phyloP scores from a whole-genome alignment of 1,140 invertebrate genomes.

The Aphelenchoides besseyi region DNA sequence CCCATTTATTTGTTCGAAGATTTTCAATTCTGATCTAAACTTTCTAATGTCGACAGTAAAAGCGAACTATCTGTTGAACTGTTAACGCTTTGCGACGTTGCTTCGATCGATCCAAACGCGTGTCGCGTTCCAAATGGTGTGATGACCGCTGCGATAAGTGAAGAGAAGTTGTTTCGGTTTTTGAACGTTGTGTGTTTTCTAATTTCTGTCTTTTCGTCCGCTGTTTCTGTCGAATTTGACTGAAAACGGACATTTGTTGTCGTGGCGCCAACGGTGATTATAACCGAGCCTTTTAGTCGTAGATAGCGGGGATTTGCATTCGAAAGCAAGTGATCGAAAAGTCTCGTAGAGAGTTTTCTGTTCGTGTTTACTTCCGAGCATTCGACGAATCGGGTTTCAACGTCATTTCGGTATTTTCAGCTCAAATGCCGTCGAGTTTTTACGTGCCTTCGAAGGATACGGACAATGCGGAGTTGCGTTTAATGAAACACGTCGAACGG shows the following conservation, averaged over 20 bases:
- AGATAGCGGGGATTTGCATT: neutral
- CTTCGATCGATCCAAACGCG: too few relatives aligned
- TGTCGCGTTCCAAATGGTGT: slow-evolving; percentile 1
- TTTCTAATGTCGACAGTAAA: too few relatives aligned
- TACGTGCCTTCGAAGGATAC: slow-evolving; percentile 28
- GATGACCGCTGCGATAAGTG: neutral
- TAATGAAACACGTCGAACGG: slow-evolving; percentile 27
- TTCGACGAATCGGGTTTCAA: neutral
- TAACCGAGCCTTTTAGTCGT: neutral
- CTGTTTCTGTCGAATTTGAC: neutral
- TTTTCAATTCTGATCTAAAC: too few relatives aligned
- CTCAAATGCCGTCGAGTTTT: slow-evolving; percentile 8
- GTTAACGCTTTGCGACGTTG: too few relatives aligned
- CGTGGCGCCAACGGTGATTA: neutral
- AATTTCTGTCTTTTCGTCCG: neutral
- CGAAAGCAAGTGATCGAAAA: neutral
- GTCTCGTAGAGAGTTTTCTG: neutral
- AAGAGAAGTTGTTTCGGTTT: too few relatives aligned
- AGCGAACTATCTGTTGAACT: too few relatives aligned
- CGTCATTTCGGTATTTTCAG: neutral
- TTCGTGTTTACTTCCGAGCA: neutral
- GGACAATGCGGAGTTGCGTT: slow-evolving; percentile 32
- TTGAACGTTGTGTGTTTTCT: neutral
- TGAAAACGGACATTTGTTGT: neutral
- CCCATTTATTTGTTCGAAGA: too few relatives aligned